phyloP scores from a whole-genome alignment of 1,140 invertebrate species.

The Zeugodacus cucurbitae region DNA sequence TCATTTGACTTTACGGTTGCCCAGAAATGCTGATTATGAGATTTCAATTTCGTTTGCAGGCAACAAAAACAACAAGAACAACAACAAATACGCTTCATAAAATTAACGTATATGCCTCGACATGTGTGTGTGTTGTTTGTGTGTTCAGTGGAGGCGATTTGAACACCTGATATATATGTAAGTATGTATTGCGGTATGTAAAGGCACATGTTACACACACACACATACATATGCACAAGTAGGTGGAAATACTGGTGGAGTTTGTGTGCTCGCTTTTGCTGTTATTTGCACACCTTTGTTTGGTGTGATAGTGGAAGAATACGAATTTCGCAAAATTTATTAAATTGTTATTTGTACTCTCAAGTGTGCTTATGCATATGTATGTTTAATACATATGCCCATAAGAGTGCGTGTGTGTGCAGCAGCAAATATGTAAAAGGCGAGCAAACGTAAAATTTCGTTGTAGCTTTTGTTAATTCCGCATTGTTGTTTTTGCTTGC shows the following conservation, averaged over 20 bases:
- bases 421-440: not conserved
- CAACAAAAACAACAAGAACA: no score
- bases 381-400: no score
- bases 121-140: no score
- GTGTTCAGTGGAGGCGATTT: not conserved
- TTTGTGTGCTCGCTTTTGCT: not conserved
- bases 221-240: not conserved
- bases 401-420: no score
- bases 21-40: slow-evolving; percentile 33
- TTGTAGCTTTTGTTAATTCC: not conserved
- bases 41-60: not conserved
- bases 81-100: not conserved
- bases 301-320: not conserved
- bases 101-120: not conserved
- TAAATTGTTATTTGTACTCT: slow-evolving; percentile 8
- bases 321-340: slow-evolving; percentile 33
- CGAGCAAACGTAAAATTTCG: not conserved
- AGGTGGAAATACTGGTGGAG: not conserved
- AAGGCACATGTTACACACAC: no score
- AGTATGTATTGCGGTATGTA: not conserved
- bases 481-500: not conserved
- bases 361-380: not conserved
- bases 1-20: slow-evolving; percentile 26
- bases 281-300: not conserved
- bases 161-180: slow-evolving; percentile 4